Evolutionary conservation across 2,113 vertebrate genomes (phyloP), one percentile per base, ranked within the genome.

Genomic region (Daubentonia madagascariensis): DNA sequence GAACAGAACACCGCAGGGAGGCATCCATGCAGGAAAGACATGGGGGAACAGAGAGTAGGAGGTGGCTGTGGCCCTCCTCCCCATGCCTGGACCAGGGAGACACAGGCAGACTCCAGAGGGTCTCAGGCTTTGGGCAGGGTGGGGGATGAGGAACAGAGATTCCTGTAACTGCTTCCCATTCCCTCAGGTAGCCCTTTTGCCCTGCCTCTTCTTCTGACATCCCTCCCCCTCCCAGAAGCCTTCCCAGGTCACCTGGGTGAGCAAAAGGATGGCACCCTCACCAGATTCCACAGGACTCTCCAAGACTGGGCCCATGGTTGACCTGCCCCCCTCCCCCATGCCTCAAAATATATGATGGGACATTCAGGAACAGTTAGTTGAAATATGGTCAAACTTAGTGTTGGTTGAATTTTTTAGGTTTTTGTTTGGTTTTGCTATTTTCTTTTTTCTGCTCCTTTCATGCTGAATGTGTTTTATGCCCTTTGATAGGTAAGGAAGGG

Each of bases 401-500:
- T 10, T 13, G 43, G 43, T 6, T 85, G 81, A 48, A 67, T 57
- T 73, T 43, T 54, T 70, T 25, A 67, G 17, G n/a, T 12, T 28
- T 85, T 50, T 35, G 3, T 89, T 75, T 79, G 48, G 37, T 61
- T 88, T 79, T 40, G 30, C 23, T 78, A 8, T 48, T 85, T 32
- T 50, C 30, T 54, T 57, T 63, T 85, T 28, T 61, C 85, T 88
- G 40, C 5, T 20, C 22, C 45, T 88, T 65, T 78, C 6, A 25
- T 65, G 91, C 76, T 86, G 37, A 73, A 67, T 61, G 25, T 83
- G 61, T 80, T 76, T 54, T 83, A 59, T 72, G 87, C 57, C 65
- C 83, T 89, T 84, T 61, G 79, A 72, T 67, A 73, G 52, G 59
- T 67, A 86, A 88, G 54, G 57, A 92, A 85, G 80, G 84, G 68